phyloP scores from a whole-genome alignment of 1,140 invertebrate genomes.

The Spodoptera litura region DNA sequence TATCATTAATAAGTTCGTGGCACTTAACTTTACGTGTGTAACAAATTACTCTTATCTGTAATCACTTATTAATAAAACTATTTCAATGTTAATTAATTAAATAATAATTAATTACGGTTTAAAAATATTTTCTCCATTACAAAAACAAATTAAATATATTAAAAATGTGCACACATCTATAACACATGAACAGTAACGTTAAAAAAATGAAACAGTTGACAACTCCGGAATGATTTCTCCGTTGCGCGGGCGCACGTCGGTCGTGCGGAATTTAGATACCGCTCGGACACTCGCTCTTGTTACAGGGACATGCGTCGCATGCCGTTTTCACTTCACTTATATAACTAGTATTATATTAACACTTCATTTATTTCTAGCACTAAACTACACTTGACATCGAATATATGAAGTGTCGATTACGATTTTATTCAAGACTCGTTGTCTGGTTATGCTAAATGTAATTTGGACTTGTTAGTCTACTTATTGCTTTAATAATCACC shows the following conservation, averaged over 20 bases:
- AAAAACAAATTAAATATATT: too few species aligned
- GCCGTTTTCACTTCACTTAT: conserved; percentile 62
- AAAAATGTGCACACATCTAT: too few species aligned
- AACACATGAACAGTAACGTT: too few species aligned
- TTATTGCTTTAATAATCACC: background rate
- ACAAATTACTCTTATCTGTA: background rate
- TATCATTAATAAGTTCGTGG: background rate
- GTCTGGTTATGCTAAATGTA: background rate
- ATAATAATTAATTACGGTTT: too few species aligned
- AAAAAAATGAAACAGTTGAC: conserved; percentile 49
- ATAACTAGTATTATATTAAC: conserved; percentile 53
- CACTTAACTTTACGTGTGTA: background rate
- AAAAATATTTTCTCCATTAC: too few species aligned
- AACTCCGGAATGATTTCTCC: conserved; percentile 67
- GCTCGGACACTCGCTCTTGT: conserved; percentile 70
- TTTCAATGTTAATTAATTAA: too few species aligned
- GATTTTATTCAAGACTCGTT: conserved; percentile 7
- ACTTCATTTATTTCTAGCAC: conserved; percentile 51
- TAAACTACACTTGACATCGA: background rate
- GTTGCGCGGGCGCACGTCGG: conserved; percentile 54
- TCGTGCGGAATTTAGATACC: conserved; percentile 69
- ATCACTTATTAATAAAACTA: background rate
- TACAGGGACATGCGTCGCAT: conserved; percentile 60
- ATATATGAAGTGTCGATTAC: background rate
- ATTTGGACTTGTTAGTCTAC: background rate